Evolutionary conservation across 2,888 invertebrate genomes (phyloP), one percentile per base, ranked within the genome.

Genomic region (Drosophila vallismaia): DNA sequence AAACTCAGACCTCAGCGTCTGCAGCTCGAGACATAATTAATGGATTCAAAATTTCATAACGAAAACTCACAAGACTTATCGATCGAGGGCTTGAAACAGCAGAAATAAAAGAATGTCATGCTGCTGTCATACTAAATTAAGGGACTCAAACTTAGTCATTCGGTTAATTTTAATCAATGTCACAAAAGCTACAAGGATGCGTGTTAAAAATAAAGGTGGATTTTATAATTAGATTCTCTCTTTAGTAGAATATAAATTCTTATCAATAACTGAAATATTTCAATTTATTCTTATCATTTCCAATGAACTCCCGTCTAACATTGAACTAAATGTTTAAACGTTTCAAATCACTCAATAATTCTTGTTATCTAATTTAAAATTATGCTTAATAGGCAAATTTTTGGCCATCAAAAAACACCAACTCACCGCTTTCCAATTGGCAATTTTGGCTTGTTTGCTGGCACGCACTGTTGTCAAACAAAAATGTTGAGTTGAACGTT

Each of bases 31-130:
- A 64, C 71, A 76, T 82, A 74, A 81, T 85, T 87, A 81, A 87
- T 87, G 87, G 82, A 82, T 72, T 80, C 33, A 75, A 73, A 82
- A 74, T 82, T 82, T 73, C 49, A 58, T 51, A 70, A 50, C 64
- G 50, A 64, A 63, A 72, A 64, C 64, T 72, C 84, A 86, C 58
- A 73, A 72, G 62, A 46, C 63, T 64, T 74, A 86, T 84, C 76
- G 76, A 86, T 75, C 64, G 64, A 44, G n/a, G 26, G 26, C 70
- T 57, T 50, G 28, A 57, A 56, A 36, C 54, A 50, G 31, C 60
- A 33, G 40, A 7, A 40, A 54, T 53, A 55, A 45, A 33, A 40
- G 50, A 45, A 45, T 36, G 66, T 66, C 66, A 64, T 45, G 63
- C 50, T 45, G 67, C 26, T 46, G 66, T 52, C 63, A 31, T n/a